Evolutionary conservation across 2,113 vertebrate genomes (phyloP).

Genomic region (Mionectes macconnelli): DNA sequence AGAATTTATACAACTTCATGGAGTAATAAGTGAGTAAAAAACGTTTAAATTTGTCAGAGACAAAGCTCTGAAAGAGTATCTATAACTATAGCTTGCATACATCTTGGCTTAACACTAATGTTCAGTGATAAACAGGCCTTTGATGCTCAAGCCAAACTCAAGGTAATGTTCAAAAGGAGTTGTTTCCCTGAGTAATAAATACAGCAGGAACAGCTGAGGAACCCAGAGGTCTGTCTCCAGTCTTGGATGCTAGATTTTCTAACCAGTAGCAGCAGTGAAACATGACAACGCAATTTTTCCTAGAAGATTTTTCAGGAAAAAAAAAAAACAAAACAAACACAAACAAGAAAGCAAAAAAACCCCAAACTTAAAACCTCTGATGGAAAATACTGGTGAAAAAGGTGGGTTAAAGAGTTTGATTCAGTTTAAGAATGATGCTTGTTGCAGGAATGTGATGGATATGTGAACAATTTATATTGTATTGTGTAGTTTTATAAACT

Average conservation of each 20-base stretch:
- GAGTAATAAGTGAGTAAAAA: neutral
- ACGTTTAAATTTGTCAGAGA: neutral
- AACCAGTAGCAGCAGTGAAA: neutral
- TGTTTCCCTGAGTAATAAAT: neutral
- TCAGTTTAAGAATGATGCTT: neutral
- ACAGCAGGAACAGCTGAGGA: neutral
- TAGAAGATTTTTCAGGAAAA: neutral
- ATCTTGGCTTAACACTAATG: neutral
- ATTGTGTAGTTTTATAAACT: too few relatives aligned
- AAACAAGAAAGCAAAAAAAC: neutral
- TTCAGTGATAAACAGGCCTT: neutral
- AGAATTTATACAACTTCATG: neutral
- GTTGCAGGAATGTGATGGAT: too few relatives aligned
- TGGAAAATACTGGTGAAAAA: neutral
- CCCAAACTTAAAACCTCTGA: too few relatives aligned
- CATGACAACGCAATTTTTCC: neutral
- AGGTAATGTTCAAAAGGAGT: accelerated
- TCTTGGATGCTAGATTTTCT: neutral
- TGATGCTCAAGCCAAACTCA: neutral
- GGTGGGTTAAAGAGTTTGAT: too few relatives aligned
- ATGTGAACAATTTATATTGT: too few relatives aligned
- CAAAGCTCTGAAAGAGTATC: neutral
- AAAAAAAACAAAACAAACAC: neutral
- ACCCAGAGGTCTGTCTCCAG: neutral
- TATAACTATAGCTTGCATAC: neutral